Base-by-base conservation (phyloP, 2,888 invertebrate species). In the Aspidiotus rigidus region DNA sequence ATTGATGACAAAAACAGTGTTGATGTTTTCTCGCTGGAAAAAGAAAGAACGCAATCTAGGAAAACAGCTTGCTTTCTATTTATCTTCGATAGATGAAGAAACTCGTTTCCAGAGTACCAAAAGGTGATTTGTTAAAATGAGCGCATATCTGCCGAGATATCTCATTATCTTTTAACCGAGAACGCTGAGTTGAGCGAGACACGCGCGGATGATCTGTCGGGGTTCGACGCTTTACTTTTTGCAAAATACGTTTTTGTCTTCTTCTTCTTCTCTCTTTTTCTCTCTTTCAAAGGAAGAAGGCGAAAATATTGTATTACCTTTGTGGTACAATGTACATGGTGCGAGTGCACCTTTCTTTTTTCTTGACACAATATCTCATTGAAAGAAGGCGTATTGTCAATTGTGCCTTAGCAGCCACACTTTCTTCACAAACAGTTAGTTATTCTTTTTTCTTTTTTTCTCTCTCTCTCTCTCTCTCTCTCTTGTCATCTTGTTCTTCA, bases 21-120 rank as follows among this genome's bases (percentile, higher is more conserved):
- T 66, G 66, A 66, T 66, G 66, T 66, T 66, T 57, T 39, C 28
- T 28, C 28, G 56, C n/a, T 55, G 56, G 17, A 55, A 55, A 60
- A 42, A 39, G 57, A 64, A 64, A 66, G 57, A 66, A 59, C 59
- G 57, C 66, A 66, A 66, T 66, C 66, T 66, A 42, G 40, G 66
- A 66, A 66, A 66, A 66, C 66, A 66, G 66, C 66, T 66, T 66
- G 66, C 66, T 66, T 66, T 66, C 66, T 66, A 66, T 66, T 66
- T 66, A 66, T 66, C 66, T 66, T 66, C 57, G 59, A 66, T 13
- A 59, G 66, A 44, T 44, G 66, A 66, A 59, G 66, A 59, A 66
- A 66, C 60, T 66, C 66, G 66, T 66, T 66, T 66, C 59, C 57
- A 64, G 56, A 28, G 57, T 57, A 66, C 66, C 59, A 49, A 16